A percentile compares a stretch with the other conserved stretches of the same genome.
Evolutionary conservation across 2,113 vertebrate species (phyloP).

Genomic region (Oreamnos americanus): DNA sequence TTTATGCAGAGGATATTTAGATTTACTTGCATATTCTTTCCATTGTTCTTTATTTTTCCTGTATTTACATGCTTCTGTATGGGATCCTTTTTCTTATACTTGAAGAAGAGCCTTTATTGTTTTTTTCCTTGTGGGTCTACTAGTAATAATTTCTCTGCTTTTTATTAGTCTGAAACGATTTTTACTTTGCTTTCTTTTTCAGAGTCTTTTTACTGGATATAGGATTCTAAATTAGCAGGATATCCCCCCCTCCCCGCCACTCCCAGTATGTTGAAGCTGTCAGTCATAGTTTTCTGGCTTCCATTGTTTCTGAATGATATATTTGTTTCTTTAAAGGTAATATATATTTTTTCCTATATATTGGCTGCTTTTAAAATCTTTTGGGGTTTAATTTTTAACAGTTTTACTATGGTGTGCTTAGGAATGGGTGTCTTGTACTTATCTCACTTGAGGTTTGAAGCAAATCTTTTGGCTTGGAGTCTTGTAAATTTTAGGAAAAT

Average conservation of each 20-base stretch:
- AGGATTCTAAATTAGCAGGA: neutral
- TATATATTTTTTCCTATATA: neutral
- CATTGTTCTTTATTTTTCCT: neutral
- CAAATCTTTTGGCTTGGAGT: neutral
- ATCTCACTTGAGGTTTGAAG: neutral
- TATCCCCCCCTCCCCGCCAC: accelerated
- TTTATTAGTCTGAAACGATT: neutral
- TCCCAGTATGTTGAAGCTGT: neutral
- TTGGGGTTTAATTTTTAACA: neutral
- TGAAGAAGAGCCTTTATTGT: neutral
- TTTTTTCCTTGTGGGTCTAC: neutral
- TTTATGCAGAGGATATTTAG: neutral
- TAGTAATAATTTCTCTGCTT: neutral
- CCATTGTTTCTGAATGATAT: neutral
- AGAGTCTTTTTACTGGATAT: neutral
- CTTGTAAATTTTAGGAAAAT: neutral
- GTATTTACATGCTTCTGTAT: neutral
- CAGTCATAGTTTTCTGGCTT: neutral
- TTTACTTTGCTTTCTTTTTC: neutral
- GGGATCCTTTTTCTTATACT: neutral
- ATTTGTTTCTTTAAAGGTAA: neutral
- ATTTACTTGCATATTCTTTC: neutral
- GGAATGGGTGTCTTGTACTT: neutral
- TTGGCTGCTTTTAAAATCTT: neutral
- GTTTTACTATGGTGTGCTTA: neutral